A percentile compares a stretch with the other conserved stretches of the same genome.
Evolutionary conservation across 2,113 vertebrate genomes (phyloP).

Genomic region (Galeopterus variegatus): DNA sequence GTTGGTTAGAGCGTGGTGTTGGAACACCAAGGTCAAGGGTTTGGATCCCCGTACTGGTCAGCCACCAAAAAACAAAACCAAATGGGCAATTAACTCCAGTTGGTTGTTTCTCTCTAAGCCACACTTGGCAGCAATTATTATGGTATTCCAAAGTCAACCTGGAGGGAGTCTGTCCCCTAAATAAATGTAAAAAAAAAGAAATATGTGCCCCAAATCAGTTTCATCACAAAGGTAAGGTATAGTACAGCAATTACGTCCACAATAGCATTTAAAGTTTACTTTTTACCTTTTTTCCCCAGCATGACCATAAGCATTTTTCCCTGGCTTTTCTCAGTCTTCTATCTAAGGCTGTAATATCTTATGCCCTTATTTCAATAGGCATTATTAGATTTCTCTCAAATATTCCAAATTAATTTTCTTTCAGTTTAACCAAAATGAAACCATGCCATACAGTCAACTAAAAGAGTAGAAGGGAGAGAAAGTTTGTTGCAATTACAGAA

Average conservation of each 20-base stretch:
- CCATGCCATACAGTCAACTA: not conserved
- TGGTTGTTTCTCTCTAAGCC: slow-evolving; percentile 39
- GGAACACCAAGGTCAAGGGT: too few relatives aligned
- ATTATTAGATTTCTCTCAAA: slow-evolving; percentile 11
- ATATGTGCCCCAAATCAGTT: not conserved
- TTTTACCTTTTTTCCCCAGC: not conserved
- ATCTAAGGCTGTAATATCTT: not conserved
- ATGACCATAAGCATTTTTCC: not conserved
- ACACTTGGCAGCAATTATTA: not conserved
- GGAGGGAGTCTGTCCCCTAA: slow-evolving; percentile 5
- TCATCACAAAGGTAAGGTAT: not conserved
- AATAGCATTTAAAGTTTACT: not conserved
- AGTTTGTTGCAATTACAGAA: not conserved
- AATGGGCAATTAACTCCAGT: slow-evolving; percentile 8
- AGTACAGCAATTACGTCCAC: not conserved
- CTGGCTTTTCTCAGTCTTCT: not conserved
- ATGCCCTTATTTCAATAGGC: not conserved
- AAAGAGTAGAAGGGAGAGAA: not conserved
- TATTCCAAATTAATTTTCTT: slow-evolving; percentile 47
- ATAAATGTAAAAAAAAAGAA: not conserved
- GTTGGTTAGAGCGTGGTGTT: too few relatives aligned
- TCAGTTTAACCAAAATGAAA: slow-evolving; percentile 4
- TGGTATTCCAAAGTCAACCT: not conserved
- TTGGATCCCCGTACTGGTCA: too few relatives aligned
- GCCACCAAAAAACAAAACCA: not conserved